These are phyloP conservation scores for Tiliacea aurago DNA, from an alignment of 2,888 invertebrate genomes.

Conservation along the genomic window DNA sequence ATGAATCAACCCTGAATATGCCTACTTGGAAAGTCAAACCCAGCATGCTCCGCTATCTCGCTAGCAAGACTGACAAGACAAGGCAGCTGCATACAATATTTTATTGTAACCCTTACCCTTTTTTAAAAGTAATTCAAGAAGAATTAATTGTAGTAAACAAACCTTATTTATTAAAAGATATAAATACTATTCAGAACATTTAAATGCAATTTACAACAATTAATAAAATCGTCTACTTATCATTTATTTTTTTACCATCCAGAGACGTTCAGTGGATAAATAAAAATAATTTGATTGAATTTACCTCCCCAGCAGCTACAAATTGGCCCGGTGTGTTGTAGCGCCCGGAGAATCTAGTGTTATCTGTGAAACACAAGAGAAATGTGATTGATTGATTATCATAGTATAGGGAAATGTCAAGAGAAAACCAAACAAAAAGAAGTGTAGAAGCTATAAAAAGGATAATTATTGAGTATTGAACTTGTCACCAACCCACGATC, in stretches of 20 bases:
- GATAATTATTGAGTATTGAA: too few relatives aligned
- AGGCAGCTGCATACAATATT: neutral
- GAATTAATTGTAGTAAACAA: neutral
- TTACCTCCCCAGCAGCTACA: constrained; percentile 77
- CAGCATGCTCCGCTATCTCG: neutral
- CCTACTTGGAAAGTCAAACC: neutral
- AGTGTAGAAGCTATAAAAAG: neutral
- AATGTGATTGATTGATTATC: neutral
- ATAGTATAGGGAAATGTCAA: neutral
- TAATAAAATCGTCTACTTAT: constrained; percentile 22
- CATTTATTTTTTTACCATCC: constrained; percentile 30
- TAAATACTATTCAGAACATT: neutral
- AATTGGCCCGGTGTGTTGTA: constrained; percentile 80
- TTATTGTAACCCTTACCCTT: neutral
- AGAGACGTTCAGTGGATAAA: constrained; percentile 12
- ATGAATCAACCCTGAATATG: too few relatives aligned
- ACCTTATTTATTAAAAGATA: neutral
- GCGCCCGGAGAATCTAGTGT: constrained; percentile 78
- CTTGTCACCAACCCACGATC: neutral
- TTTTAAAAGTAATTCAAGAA: neutral
- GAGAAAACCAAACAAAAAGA: neutral
- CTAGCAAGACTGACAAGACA: too few relatives aligned
- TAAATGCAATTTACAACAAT: constrained; percentile 26
- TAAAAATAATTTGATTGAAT: constrained; percentile 23
- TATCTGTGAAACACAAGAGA: constrained; percentile 69